Base-by-base conservation (phyloP, 2,113 vertebrate species). In the Scatophagus argus region DNA sequence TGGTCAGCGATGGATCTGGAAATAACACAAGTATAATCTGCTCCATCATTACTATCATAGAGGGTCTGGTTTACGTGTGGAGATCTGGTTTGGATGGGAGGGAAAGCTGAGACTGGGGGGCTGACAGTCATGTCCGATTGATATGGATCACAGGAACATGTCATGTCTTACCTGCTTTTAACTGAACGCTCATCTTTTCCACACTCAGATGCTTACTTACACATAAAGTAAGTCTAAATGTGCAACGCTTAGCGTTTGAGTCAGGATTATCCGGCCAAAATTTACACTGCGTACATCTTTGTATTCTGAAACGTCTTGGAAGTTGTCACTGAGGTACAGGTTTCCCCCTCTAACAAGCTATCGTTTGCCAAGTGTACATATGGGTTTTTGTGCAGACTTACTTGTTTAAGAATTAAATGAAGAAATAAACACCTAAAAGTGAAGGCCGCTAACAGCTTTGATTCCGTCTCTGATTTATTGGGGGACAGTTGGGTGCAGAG, bases 1-100 rank as follows among this genome's bases (percentile, higher is more conserved):
- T 31, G 84, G 31, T 63, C 78, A 19, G 43, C 36, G 80, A 83
- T 23, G 60, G 64, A 52, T 87, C 83, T 76, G 46, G 79, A 87
- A 82, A 83, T 52, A 71, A 78, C 74, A 52, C 14, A 1, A 79
- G 32, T 29, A 8, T 80, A 62, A 87, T 74, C 70, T 64, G 71
- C 79, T 44, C 55, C 58, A n/a, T 82, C 61, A 81, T 76, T 70
- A 49, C 34, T 9, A 1, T 38, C 21, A 29, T 2, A 49, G 23
- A 47, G 44, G 31, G 52, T 38, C 36, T 36, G 61, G 27, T n/a
- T 25, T 14, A 41, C 10, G 46, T 29, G 17, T 27, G 2, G 8
- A 36, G 38, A 46, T 41, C 74, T 44, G 60, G 39, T 38, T 32
- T 25, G 21, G 56, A 43, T 43, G 59, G 23, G 39, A 56, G 59